Percentiles rank a stretch among this genome's conserved stretches.
phyloP scores from a whole-genome alignment of 2,113 vertebrate species.

The Gallinago media region DNA sequence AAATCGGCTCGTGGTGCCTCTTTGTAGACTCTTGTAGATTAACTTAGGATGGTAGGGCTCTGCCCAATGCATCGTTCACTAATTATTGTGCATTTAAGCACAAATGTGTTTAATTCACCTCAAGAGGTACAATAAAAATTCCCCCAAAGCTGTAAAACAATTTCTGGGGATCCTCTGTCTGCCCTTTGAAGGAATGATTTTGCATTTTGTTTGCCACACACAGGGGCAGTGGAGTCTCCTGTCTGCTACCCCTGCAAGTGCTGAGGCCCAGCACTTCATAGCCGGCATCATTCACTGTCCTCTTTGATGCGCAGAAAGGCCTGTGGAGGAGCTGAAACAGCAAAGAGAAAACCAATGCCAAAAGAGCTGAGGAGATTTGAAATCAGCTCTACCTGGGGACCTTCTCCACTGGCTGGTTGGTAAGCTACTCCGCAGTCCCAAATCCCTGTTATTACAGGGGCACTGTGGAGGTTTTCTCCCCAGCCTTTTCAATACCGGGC shows the following conservation, averaged over 20 bases:
- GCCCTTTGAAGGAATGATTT: not conserved
- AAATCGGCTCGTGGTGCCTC: fast-evolving
- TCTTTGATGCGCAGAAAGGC: not conserved
- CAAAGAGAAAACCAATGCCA: not conserved
- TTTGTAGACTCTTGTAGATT: not conserved
- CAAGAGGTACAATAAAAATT: not conserved
- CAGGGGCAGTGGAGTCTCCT: fast-evolving
- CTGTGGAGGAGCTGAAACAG: not conserved
- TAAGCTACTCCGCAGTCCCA: not conserved
- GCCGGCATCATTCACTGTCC: not conserved
- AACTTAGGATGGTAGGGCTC: not conserved
- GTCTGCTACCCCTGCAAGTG: not conserved
- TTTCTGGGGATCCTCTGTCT: not conserved
- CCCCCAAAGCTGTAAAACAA: not conserved
- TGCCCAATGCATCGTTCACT: not conserved
- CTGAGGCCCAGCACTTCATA: not conserved
- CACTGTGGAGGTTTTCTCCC: not conserved
- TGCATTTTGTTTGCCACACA: not conserved
- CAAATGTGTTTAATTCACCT: not conserved
- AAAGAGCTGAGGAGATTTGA: not conserved
- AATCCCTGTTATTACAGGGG: fast-evolving
- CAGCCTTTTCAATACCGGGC: not conserved
- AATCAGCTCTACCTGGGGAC: not conserved
- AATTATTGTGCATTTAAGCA: not conserved
- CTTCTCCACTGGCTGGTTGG: not conserved